These are phyloP conservation scores for Dysdera silvatica DNA, from an alignment of 1,140 invertebrate genomes.

Conservation along the genomic window DNA sequence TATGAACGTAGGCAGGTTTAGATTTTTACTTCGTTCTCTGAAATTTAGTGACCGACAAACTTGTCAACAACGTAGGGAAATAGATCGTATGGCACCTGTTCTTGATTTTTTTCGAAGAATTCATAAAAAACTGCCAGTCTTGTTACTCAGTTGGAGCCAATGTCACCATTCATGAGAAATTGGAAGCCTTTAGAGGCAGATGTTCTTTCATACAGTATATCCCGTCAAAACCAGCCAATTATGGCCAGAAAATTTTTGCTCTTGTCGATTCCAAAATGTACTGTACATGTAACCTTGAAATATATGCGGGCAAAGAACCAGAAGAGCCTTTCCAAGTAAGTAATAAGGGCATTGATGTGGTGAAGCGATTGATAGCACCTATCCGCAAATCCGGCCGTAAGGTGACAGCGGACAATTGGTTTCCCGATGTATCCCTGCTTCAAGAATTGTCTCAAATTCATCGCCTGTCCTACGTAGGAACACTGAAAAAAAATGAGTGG, in stretches of 20 bases:
- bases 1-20: slow-evolving; percentile 8
- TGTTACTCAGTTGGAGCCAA: slow-evolving; percentile 11
- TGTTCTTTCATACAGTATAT: slow-evolving; percentile 30
- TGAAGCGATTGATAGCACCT: slow-evolving; percentile 13
- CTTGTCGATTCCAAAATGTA: slow-evolving; percentile 23
- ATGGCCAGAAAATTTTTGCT: slow-evolving; percentile 33
- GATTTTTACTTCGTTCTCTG: neutral
- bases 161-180: slow-evolving; percentile 10
- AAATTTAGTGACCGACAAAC: neutral
- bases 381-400: slow-evolving; percentile 17
- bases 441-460: slow-evolving; percentile 22
- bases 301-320: slow-evolving; percentile 30
- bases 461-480: slow-evolving; percentile 27
- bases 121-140: slow-evolving; percentile 24
- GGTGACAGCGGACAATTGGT: slow-evolving; percentile 30
- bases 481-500: slow-evolving; percentile 27
- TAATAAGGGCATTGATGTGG: slow-evolving; percentile 15
- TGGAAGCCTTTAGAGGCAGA: slow-evolving; percentile 25
- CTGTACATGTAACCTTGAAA: slow-evolving; percentile 28
- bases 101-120: slow-evolving; percentile 29
- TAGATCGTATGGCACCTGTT: slow-evolving; percentile 23
- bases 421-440: slow-evolving; percentile 19
- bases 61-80: neutral
- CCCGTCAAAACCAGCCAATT: slow-evolving; percentile 31
- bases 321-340: slow-evolving; percentile 17